These are phyloP conservation scores for Mystacornis crossleyi DNA, from an alignment of 2,113 vertebrate species.

Conservation along the genomic window DNA sequence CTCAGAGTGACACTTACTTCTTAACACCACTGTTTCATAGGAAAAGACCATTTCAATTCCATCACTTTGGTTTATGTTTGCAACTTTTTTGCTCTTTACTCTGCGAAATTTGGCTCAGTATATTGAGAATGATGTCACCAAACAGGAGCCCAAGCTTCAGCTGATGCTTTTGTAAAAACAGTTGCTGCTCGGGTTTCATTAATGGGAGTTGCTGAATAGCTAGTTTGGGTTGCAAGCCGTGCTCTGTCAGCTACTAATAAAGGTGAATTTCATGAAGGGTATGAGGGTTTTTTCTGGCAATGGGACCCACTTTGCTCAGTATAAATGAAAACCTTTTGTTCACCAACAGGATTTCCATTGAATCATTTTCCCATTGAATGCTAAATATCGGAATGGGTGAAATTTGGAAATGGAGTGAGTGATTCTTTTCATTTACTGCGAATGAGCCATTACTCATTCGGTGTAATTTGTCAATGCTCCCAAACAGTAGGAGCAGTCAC, in stretches of 20 bases:
- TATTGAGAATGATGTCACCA: not conserved
- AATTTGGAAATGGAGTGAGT: not conserved
- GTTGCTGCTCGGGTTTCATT: conserved; percentile 23
- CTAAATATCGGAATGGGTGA: not conserved
- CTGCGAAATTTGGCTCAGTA: not conserved
- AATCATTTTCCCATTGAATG: not conserved
- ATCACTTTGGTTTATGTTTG: not conserved
- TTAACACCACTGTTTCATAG: not conserved
- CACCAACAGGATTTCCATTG: not conserved
- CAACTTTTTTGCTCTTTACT: conserved; percentile 13
- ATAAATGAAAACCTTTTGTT: conserved; percentile 1
- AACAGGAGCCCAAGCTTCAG: not conserved
- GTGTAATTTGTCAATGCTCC: not conserved
- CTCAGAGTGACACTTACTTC: not conserved
- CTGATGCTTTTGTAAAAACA: conserved; percentile 14
- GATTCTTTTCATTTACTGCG: not conserved
- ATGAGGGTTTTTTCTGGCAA: not conserved
- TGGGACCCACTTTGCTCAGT: not conserved
- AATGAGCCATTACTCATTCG: not conserved
- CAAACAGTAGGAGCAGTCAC: not conserved
- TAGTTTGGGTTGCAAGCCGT: conserved; percentile 3
- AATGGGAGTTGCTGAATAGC: not conserved
- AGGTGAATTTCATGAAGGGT: conserved; percentile 29
- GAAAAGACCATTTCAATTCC: not conserved
- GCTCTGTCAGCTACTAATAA: not conserved